Conservation (phyloP, 2,888 invertebrate genomes). For the Zygothrica quintamaculata region DNA sequence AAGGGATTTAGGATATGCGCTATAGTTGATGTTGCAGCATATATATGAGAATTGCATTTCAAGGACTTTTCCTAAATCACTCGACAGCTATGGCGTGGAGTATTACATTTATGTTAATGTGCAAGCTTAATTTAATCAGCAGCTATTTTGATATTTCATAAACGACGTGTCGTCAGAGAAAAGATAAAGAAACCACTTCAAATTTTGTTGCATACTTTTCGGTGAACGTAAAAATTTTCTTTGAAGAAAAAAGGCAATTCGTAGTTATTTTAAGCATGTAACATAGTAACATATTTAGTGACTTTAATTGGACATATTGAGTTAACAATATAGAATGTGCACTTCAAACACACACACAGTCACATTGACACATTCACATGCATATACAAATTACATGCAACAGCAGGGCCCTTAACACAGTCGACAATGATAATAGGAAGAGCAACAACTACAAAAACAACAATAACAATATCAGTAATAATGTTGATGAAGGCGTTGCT, state of each 20-base stretch:
- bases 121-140: too few relatives aligned
- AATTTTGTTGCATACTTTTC: too few relatives aligned
- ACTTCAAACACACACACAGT: conserved; percentile 16
- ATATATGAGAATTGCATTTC: too few relatives aligned
- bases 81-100: too few relatives aligned
- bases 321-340: conserved; percentile 20
- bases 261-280: conserved; percentile 4
- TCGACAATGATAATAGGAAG: conserved; percentile 2
- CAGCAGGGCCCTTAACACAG: conserved; percentile 3
- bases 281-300: background rate
- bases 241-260: background rate
- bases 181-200: too few relatives aligned
- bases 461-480: conserved; percentile 9
- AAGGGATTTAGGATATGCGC: too few relatives aligned
- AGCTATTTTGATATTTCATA: too few relatives aligned
- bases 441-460: conserved; percentile 5
- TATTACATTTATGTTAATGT: too few relatives aligned
- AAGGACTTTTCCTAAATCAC: too few relatives aligned
- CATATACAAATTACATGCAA: conserved; percentile 6
- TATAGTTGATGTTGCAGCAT: too few relatives aligned
- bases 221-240: too few relatives aligned
- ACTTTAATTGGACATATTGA: conserved; percentile 20
- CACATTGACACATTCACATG: conserved; percentile 2
- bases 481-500: conserved; percentile 36
- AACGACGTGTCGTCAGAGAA: too few relatives aligned